phyloP scores from a whole-genome alignment of 2,888 invertebrate genomes.

The Nineta flava region DNA sequence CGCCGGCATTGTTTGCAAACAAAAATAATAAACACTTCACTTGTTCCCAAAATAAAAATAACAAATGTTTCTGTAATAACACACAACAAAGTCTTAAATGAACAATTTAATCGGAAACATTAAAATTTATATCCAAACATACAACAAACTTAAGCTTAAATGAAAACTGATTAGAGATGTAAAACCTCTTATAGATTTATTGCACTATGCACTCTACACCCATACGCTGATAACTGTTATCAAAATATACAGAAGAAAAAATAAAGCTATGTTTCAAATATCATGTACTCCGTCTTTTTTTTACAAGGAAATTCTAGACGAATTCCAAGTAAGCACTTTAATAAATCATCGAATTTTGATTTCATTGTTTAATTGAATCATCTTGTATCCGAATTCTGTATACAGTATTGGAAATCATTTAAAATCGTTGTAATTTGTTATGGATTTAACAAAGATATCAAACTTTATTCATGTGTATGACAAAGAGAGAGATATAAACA shows the following conservation, averaged over 20 bases:
- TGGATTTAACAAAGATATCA: no score
- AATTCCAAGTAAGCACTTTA: neutral
- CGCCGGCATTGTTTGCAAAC: conserved; percentile 39
- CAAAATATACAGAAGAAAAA: conserved; percentile 6
- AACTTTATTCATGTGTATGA: no score
- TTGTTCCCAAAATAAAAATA: neutral
- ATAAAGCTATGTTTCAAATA: no score
- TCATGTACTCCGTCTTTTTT: no score
- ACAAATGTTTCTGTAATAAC: neutral
- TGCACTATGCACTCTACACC: conserved; percentile 1
- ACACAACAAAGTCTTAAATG: neutral
- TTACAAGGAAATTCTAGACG: neutral
- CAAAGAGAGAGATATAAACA: no score
- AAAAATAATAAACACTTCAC: no score
- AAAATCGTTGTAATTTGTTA: no score
- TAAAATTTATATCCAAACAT: neutral
- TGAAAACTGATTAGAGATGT: neutral
- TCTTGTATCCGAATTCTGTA: no score
- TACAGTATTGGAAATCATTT: no score
- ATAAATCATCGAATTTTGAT: no score
- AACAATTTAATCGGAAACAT: neutral
- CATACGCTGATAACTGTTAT: neutral
- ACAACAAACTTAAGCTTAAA: neutral
- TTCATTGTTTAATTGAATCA: no score
- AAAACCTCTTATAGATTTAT: neutral